Conservation (phyloP, 2,113 vertebrate species). For the Antechinus stuartii region DNA sequence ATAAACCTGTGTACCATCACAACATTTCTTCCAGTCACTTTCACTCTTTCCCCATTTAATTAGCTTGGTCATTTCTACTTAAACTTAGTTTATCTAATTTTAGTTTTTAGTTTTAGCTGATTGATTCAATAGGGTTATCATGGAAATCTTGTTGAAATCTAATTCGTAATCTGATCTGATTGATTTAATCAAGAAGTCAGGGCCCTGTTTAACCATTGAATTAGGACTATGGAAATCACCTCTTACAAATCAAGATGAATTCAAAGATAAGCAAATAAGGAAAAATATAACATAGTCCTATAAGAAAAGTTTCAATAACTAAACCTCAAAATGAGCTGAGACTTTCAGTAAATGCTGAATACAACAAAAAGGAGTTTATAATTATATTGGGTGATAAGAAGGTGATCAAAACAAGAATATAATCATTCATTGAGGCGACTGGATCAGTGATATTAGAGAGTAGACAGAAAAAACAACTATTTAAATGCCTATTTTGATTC, state of each 20-base stretch:
- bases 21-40: neutral
- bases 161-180: neutral
- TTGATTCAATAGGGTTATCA: neutral
- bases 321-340: neutral
- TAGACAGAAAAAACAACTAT: neutral
- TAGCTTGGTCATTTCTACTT: neutral
- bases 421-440: neutral
- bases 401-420: neutral
- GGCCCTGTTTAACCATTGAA: neutral
- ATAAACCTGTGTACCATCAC: no score
- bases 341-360: neutral
- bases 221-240: neutral
- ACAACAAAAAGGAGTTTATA: neutral
- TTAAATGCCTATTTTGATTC: neutral
- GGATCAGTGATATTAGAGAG: neutral
- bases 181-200: neutral
- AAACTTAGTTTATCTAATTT: no score
- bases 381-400: neutral
- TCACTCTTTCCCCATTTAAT: neutral
- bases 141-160: neutral
- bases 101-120: neutral
- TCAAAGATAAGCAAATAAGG: neutral
- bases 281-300: neutral
- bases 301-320: neutral
- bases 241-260: neutral